These are phyloP conservation scores for Dasypolia templi DNA, from an alignment of 2,888 invertebrate genomes.

Conservation along the genomic window DNA sequence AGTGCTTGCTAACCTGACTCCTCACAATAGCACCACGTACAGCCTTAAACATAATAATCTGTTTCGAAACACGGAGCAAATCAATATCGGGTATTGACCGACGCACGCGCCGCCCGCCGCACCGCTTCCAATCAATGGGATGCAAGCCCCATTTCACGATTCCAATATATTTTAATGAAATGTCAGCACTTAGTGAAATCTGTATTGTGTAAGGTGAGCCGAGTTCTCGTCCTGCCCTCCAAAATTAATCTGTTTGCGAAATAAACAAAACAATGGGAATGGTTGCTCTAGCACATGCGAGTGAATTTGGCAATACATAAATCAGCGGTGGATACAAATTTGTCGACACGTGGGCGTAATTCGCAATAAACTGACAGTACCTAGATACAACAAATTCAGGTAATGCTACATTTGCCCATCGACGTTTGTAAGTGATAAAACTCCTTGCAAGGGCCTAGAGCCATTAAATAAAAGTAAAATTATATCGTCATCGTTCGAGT, in stretches of 20 bases:
- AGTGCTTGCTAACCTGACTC: constrained; percentile 57
- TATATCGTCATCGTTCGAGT: constrained; percentile 37
- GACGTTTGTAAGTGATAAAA: constrained; percentile 26
- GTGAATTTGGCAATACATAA: constrained; percentile 55
- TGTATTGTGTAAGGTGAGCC: constrained; percentile 82
- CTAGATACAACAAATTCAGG: constrained; percentile 4
- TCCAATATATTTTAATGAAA: constrained; percentile 90
- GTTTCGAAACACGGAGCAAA: constrained; percentile 83
- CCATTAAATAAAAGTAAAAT: constrained; percentile 58
- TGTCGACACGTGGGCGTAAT: not conserved
- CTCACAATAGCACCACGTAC: constrained; percentile 66
- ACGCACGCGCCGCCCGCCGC: constrained; percentile 79
- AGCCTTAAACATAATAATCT: constrained; percentile 72
- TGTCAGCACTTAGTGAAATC: constrained; percentile 88
- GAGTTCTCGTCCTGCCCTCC: constrained; percentile 73
- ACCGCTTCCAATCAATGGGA: constrained; percentile 87
- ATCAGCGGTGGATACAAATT: constrained; percentile 26
- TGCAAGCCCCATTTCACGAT: constrained; percentile 88
- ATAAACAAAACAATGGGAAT: constrained; percentile 72
- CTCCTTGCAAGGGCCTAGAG: constrained; percentile 43
- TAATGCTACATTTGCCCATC: constrained; percentile 17
- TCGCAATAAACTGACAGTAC: not conserved
- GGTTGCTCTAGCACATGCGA: constrained; percentile 58
- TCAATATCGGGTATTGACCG: constrained; percentile 82
- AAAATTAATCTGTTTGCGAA: constrained; percentile 73